Evolutionary conservation across 2,113 vertebrate species (phyloP), one percentile per base, ranked within the genome.

Genomic region (Orientallactaga bullata): DNA sequence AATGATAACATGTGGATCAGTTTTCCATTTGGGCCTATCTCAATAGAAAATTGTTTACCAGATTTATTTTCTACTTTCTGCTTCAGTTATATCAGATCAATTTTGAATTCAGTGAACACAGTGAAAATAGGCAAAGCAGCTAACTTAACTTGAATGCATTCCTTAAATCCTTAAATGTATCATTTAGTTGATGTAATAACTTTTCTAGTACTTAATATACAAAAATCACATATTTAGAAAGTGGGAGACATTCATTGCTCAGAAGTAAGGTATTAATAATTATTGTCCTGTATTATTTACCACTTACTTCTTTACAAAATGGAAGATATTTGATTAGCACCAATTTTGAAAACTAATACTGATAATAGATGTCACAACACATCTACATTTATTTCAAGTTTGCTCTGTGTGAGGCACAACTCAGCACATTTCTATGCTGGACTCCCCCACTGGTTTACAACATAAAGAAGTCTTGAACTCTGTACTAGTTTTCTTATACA

Each of bases 31-130:
- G 88, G 84, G 37, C 88, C 93, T 94, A 82, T 68, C 61, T 68
- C 10, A 80, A 77, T 90, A 85, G 88, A 97, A 96, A 8, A 18
- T 84, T 92, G 47, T 90, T 96, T 90, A 6, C 55, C 94, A 90
- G 68, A 93, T 94, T 91, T 91, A 79, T 92, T 89, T 94, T 0
- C 0, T 85, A 65, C 32, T 85, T 91, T 96, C 37, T 95, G 63
- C 47, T 80, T 94, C 91, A 87, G 55, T 93, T 95, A 77, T 69
- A 87, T 51, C 87, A 85, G 85, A 95, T 89, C 15, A 68, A 47
- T 94, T 92, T 94, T 90, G 37, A 84, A 66, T 80, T 20, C 66
- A n/a, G n/a, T 63, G 32, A 82, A 89, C 32, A 86, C 4, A 69
- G 35, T 78, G 5, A 24, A 58, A 95, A 78, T 68, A 89, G 20